Evolutionary conservation across 2,113 vertebrate genomes (phyloP).

Genomic region (Corydoras maculifer): DNA sequence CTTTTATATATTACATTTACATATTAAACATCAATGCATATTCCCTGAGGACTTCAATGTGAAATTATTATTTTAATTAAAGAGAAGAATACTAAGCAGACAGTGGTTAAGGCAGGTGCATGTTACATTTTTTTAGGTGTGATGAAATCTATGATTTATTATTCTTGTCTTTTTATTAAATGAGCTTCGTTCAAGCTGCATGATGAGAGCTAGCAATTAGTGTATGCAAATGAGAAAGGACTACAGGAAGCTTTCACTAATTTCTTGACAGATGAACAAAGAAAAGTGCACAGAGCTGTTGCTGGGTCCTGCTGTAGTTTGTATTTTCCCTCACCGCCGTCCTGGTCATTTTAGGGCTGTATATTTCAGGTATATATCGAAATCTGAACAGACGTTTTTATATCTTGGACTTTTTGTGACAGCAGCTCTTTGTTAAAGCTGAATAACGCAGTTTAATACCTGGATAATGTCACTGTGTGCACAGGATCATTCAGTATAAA

Average conservation of each 20-base stretch:
- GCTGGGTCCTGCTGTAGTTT: slow-evolving; percentile 8
- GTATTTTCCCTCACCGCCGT: too few species aligned
- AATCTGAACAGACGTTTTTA: background rate
- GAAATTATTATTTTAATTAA: background rate
- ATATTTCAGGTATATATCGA: too few species aligned
- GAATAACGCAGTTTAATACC: too few species aligned
- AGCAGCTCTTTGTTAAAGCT: slow-evolving; percentile 17
- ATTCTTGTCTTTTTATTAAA: slow-evolving; percentile 50
- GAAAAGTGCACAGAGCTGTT: slow-evolving; percentile 31
- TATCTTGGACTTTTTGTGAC: slow-evolving; percentile 17
- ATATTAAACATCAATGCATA: too few species aligned
- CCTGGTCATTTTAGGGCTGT: too few species aligned
- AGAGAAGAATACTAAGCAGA: background rate
- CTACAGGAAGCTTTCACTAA: slow-evolving; percentile 39
- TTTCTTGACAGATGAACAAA: slow-evolving; percentile 48
- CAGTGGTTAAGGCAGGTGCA: slow-evolving; percentile 12
- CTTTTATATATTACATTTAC: too few species aligned
- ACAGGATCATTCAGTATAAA: slow-evolving; percentile 59
- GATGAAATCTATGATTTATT: slow-evolving; percentile 50
- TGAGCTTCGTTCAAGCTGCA: slow-evolving; percentile 44
- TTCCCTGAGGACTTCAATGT: too few species aligned
- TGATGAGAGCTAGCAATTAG: slow-evolving; percentile 50
- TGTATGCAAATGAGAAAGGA: slow-evolving; percentile 49
- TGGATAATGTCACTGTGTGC: slow-evolving; percentile 45
- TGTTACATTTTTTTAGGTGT: slow-evolving; percentile 6